Evolutionary conservation across 2,113 vertebrate species (phyloP).

Genomic region (Sterna hirundo): DNA sequence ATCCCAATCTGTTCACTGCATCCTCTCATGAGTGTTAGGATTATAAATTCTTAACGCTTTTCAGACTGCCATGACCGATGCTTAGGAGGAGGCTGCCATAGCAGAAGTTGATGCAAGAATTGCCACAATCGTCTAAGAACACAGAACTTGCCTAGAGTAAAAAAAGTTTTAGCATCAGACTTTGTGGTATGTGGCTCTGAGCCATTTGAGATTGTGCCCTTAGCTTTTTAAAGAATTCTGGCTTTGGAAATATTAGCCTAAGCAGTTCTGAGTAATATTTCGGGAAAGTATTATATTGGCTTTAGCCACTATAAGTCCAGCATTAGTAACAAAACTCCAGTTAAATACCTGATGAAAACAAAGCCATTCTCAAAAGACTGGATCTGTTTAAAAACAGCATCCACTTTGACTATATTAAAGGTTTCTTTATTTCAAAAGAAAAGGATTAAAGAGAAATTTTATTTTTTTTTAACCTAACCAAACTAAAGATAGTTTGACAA

Average conservation of each 20-base stretch:
- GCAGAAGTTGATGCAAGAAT: background rate
- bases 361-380: slow-evolving; percentile 1
- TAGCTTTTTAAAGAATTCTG: slow-evolving; percentile 31
- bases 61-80: background rate
- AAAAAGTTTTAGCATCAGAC: background rate
- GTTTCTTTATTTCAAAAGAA: slow-evolving; percentile 25
- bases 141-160: background rate
- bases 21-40: background rate
- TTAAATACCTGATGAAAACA: slow-evolving; percentile 47
- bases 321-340: slow-evolving; percentile 67
- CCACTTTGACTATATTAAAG: slow-evolving; percentile 1
- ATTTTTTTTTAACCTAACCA: background rate
- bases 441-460: slow-evolving; percentile 19
- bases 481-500: background rate
- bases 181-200: slow-evolving; percentile 20
- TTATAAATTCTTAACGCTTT: background rate
- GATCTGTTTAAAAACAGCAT: slow-evolving; percentile 26
- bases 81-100: background rate
- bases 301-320: slow-evolving; percentile 52
- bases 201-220: slow-evolving; percentile 35
- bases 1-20: slow-evolving; percentile 23
- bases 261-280: slow-evolving; percentile 60
- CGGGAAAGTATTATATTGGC: slow-evolving; percentile 57
- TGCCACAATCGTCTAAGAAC: background rate
- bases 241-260: slow-evolving; percentile 62